Conservation (phyloP, 23 tunicate genomes). For the Botrylloides violaceus region DNA sequence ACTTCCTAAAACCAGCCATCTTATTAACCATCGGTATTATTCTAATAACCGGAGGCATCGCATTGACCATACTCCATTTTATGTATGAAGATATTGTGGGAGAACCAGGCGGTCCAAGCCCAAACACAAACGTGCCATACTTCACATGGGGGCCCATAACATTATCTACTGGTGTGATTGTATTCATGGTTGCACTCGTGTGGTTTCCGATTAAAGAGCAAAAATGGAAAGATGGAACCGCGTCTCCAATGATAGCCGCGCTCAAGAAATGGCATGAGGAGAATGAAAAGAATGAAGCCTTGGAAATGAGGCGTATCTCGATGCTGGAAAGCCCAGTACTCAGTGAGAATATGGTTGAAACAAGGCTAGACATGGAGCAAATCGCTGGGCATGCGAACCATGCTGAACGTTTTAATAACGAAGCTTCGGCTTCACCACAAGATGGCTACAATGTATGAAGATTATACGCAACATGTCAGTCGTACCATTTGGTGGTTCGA, state of each 20-base stretch:
- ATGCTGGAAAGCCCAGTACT: no score
- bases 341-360: no score
- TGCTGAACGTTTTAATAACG: no score
- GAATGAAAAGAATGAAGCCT: no score
- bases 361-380: no score
- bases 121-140: conserved; percentile 31
- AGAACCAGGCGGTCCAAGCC: neutral
- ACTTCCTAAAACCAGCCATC: conserved; percentile 48
- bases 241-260: conserved; percentile 74
- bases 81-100: conserved; percentile 40
- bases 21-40: conserved; percentile 33
- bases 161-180: conserved; percentile 53
- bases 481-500: no score
- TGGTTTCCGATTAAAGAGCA: conserved; percentile 74
- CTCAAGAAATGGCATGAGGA: conserved; percentile 27
- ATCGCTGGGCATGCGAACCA: no score
- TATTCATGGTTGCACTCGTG: conserved; percentile 63
- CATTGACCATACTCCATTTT: conserved; percentile 64
- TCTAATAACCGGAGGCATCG: conserved; percentile 41
- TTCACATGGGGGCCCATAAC: conserved; percentile 82
- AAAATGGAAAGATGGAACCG: conserved; percentile 79
- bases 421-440: no score
- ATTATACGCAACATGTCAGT: no score
- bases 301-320: no score
- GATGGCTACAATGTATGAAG: no score